These are phyloP conservation scores for Radopholus similis DNA, from an alignment of 1,140 invertebrate species.

Conservation along the genomic window DNA sequence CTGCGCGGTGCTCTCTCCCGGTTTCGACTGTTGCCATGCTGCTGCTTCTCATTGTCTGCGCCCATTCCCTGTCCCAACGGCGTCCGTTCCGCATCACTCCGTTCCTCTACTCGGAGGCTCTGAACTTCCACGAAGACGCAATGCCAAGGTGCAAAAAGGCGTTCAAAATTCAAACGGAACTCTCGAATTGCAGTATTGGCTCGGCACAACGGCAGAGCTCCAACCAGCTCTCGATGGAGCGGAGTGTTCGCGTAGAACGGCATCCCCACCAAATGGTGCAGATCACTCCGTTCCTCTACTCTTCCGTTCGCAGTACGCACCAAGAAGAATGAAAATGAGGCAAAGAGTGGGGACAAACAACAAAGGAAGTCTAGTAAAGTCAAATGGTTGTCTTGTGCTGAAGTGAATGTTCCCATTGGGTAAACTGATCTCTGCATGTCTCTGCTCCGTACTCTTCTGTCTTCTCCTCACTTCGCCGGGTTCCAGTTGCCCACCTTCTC, in stretches of 20 bases:
- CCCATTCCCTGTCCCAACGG: background rate
- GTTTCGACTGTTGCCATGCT: no score
- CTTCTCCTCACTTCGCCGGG: background rate
- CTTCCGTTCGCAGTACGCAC: background rate
- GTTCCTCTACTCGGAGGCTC: slow-evolving; percentile 14
- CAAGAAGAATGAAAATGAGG: background rate
- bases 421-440: background rate
- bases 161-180: no score
- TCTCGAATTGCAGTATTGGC: no score
- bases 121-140: slow-evolving; percentile 7
- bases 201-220: no score
- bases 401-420: background rate
- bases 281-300: slow-evolving; percentile 16
- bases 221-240: no score
- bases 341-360: background rate
- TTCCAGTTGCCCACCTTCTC: slow-evolving; percentile 7
- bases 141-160: no score
- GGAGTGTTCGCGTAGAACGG: background rate
- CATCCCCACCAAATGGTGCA: background rate
- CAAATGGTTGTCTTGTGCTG: no score
- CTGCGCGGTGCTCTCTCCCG: background rate
- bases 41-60: background rate
- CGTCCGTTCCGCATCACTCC: slow-evolving; percentile 15
- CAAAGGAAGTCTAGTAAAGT: background rate
- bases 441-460: background rate